phyloP scores from a whole-genome alignment of 1,140 invertebrate genomes.

The Tribolium madens region DNA sequence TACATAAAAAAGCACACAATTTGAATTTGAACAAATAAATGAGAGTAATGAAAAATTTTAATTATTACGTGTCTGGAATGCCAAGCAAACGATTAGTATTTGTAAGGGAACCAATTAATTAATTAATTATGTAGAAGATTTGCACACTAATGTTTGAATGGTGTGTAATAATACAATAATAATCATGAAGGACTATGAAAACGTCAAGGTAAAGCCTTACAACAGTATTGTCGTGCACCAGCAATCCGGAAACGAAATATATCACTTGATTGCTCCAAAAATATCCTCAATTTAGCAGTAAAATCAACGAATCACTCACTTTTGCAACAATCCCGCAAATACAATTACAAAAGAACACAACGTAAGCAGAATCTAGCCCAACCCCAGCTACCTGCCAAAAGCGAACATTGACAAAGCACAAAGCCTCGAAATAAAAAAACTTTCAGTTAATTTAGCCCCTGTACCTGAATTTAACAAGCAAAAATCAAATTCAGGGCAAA shows the following conservation, averaged over 20 bases:
- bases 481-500: background rate
- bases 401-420: conserved; percentile 3
- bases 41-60: background rate
- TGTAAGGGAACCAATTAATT: background rate
- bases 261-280: background rate
- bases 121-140: conserved; percentile 10
- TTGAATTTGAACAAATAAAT: background rate
- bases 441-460: background rate
- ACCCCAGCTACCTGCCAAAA: conserved; percentile 44
- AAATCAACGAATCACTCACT: background rate
- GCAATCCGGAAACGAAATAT: conserved; percentile 1
- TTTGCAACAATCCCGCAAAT: conserved; percentile 3
- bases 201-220: conserved; percentile 21
- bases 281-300: background rate
- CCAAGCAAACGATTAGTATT: conserved; percentile 3
- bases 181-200: conserved; percentile 14
- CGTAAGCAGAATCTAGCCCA: conserved; percentile 49
- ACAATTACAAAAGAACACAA: conserved; percentile 41
- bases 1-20: conserved; percentile 65
- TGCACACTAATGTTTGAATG: conserved; percentile 22
- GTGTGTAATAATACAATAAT: conserved; percentile 11
- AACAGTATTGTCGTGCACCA: conserved; percentile 5
- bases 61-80: conserved; percentile 4
- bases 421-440: background rate
- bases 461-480: background rate